Percentiles rank a stretch among this genome's conserved stretches.
Evolutionary conservation across 2,113 vertebrate species (phyloP).

Genomic region (Oncorhynchus tshawytscha): DNA sequence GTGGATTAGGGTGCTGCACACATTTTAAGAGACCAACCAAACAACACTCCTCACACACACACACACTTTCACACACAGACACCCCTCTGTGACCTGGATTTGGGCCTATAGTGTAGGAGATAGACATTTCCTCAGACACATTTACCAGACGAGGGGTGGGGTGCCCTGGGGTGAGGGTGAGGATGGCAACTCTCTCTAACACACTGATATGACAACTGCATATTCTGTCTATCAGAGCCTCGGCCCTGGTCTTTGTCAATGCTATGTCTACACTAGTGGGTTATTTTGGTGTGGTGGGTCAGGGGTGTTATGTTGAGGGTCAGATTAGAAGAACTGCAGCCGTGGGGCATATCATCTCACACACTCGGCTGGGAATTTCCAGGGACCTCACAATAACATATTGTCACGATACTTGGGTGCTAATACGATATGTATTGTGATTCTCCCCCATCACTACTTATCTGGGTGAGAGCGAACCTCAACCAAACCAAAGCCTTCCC

Average conservation of each 20-base stretch:
- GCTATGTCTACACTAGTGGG: too few relatives aligned
- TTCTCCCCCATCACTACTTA: background rate
- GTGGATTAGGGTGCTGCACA: background rate
- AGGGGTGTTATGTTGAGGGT: too few relatives aligned
- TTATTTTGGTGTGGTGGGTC: too few relatives aligned
- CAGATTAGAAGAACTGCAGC: too few relatives aligned
- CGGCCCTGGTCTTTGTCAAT: constrained; percentile 39
- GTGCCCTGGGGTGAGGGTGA: background rate
- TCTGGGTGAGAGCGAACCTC: background rate
- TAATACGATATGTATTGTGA: too few relatives aligned
- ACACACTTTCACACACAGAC: background rate
- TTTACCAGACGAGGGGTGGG: background rate
- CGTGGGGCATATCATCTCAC: background rate
- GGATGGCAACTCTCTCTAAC: constrained; percentile 3
- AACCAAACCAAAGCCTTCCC: background rate
- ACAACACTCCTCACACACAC: background rate
- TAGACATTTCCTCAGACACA: background rate
- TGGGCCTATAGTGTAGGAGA: background rate
- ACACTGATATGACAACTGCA: constrained; percentile 40
- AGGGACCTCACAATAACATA: too few relatives aligned
- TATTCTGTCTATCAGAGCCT: constrained; percentile 18
- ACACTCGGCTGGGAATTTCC: background rate
- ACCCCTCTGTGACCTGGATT: constrained; percentile 5
- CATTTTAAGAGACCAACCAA: background rate
- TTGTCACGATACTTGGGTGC: too few relatives aligned